Base-by-base conservation (phyloP, 64 coral and sea anemone genomes). In the Exaiptasia diaphana region DNA sequence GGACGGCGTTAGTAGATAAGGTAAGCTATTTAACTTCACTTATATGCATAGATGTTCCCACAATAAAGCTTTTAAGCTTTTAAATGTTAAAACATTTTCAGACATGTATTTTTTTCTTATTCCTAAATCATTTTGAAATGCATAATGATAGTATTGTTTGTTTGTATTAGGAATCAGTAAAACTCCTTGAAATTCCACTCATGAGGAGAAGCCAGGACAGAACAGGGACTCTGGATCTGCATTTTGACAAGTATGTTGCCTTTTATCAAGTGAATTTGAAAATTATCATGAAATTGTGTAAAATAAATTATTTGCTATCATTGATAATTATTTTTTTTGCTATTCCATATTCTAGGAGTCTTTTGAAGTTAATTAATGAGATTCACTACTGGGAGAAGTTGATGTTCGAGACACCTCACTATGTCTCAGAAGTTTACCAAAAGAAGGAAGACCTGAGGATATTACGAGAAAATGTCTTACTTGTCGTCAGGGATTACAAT, bases 381-480 rank as follows among this genome's bases (percentile, higher is more conserved):
- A 87, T 99, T 26, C 80, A 88, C 32, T 99, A 99, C 80, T 99
- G 95, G 95, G 95, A 99, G 68, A 85, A 91, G 53, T 43, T 99
- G 60, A 99, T 99, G 95, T 93, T 99, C 61, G 95, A 99, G 49
- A 99, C 95, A 40, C 95, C 95, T 43, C 95, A 99, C 68, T 99
- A 99, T 80, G 95, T 99, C 2, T 88, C 89, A 46, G 95, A 99
- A 39, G 78, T 99, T 27, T 99, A 93, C 52, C 81, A 85, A 36
- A 99, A 99, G 85, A 99, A 99, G 39, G 95, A 99, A 50, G 95
- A 99, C 29, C 80, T 99, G 13, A 49, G 95, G n/a, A 83, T 99
- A 69, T 80, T 99, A 1, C 78, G 90, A 38, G 95, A 99, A 80
- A 99, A 99, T 54, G 95, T 99, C 23, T 59, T 99, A 3, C 95